phyloP scores from a whole-genome alignment of 2,797 vertebrate species.

The Momotus momota region DNA sequence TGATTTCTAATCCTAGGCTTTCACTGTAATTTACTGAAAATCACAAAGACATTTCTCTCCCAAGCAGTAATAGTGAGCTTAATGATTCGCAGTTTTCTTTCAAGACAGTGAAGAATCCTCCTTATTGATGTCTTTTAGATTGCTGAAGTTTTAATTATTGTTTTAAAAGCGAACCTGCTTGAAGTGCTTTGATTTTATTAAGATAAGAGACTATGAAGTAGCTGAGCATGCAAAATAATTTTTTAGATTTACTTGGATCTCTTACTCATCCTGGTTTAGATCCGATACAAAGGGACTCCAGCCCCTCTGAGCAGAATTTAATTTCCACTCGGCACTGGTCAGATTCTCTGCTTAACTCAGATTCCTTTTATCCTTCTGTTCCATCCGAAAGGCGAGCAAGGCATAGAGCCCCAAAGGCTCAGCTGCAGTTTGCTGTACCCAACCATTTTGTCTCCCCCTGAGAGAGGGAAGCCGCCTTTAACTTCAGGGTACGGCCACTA shows the following conservation, averaged over 20 bases:
- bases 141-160: neutral
- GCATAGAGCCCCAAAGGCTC: neutral
- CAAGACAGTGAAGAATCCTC: neutral
- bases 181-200: neutral
- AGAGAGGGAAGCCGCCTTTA: neutral
- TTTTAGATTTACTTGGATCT: rapidly evolving
- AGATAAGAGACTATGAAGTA: neutral
- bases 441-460: slow-evolving; percentile 38
- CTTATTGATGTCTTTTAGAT: neutral
- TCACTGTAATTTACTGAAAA: neutral
- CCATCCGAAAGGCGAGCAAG: neutral
- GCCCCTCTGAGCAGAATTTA: neutral
- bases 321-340: neutral
- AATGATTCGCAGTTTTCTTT: neutral
- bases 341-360: neutral
- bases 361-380: no score
- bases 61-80: neutral
- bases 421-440: neutral
- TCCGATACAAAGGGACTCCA: no score
- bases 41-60: neutral
- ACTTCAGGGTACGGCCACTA: slow-evolving; percentile 77
- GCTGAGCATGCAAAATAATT: rapidly evolving
- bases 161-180: neutral
- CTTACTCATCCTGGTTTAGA: rapidly evolving
- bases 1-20: neutral